These are phyloP conservation scores for Oxyscelio sp. DNA, from an alignment of 2,888 invertebrate species.

Conservation along the genomic window DNA sequence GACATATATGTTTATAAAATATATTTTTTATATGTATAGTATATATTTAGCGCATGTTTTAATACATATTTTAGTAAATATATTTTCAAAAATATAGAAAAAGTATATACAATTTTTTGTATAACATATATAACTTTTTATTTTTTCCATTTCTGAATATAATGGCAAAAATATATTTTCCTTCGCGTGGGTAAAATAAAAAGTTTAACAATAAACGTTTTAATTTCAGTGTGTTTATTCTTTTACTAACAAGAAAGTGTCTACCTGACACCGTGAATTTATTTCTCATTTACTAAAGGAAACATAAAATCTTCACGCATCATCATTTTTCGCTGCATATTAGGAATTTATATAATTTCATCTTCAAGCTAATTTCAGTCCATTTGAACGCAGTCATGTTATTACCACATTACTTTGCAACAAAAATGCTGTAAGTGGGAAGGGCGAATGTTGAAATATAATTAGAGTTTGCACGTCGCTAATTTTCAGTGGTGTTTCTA, in stretches of 20 bases:
- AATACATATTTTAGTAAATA: no score
- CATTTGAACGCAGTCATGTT: conserved; percentile 33
- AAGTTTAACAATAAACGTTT: no score
- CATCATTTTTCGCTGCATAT: conserved; percentile 15
- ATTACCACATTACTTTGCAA: conserved; percentile 45
- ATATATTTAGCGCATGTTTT: no score
- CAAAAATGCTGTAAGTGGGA: conserved; percentile 25
- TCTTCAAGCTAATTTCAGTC: conserved; percentile 47
- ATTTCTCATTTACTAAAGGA: neutral
- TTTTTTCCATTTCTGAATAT: no score
- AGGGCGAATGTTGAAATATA: conserved; percentile 39
- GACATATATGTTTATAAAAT: no score
- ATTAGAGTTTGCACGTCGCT: conserved; percentile 44
- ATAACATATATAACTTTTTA: no score
- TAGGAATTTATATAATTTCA: conserved; percentile 38
- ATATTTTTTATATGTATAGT: no score
- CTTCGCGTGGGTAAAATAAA: no score
- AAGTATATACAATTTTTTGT: no score
- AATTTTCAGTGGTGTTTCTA: conserved; percentile 46
- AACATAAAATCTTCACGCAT: conserved; percentile 5
- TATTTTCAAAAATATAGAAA: no score
- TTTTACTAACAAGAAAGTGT: neutral
- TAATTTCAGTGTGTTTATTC: no score
- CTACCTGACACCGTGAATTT: neutral
- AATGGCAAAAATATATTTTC: no score